phyloP scores from a whole-genome alignment of 2,888 invertebrate species.

The Elaeidobius kamerunicus region DNA sequence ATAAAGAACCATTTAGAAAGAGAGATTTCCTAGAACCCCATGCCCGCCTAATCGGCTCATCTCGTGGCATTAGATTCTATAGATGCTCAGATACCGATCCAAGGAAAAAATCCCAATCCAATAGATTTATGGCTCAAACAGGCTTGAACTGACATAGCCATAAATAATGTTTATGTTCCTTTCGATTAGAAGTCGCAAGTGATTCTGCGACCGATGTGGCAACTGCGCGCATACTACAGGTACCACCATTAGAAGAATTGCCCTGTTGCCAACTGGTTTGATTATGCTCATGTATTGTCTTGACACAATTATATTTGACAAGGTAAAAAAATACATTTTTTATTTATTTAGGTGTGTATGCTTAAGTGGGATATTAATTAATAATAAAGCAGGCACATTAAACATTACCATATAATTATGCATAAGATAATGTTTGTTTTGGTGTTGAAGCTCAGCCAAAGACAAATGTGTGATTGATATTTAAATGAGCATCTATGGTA shows the following conservation, averaged over 20 bases:
- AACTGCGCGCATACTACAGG: conserved; percentile 25
- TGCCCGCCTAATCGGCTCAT: conserved; percentile 20
- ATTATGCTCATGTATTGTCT: too few relatives aligned
- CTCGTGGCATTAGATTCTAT: conserved; percentile 30
- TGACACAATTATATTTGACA: too few relatives aligned
- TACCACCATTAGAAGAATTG: conserved; percentile 26
- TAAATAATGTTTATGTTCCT: conserved; percentile 52
- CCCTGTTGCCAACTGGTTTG: conserved; percentile 10
- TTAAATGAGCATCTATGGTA: too few relatives aligned
- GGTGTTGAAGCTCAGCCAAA: too few relatives aligned
- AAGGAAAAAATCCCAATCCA: conserved; percentile 30
- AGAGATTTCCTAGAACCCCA: conserved; percentile 11
- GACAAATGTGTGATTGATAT: too few relatives aligned
- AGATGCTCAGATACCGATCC: conserved; percentile 29
- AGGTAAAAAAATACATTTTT: too few relatives aligned
- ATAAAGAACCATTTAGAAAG: conserved; percentile 6
- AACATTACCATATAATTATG: too few relatives aligned
- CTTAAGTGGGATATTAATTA: too few relatives aligned
- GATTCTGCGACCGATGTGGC: conserved; percentile 27
- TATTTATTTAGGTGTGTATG: too few relatives aligned
- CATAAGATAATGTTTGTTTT: too few relatives aligned
- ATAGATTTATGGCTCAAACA: conserved; percentile 51
- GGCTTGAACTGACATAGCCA: conserved; percentile 50
- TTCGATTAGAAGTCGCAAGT: conserved; percentile 30
- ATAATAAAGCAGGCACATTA: too few relatives aligned